These are phyloP conservation scores for Nymphalis c-album DNA, from an alignment of 2,888 invertebrate species.

Conservation along the genomic window DNA sequence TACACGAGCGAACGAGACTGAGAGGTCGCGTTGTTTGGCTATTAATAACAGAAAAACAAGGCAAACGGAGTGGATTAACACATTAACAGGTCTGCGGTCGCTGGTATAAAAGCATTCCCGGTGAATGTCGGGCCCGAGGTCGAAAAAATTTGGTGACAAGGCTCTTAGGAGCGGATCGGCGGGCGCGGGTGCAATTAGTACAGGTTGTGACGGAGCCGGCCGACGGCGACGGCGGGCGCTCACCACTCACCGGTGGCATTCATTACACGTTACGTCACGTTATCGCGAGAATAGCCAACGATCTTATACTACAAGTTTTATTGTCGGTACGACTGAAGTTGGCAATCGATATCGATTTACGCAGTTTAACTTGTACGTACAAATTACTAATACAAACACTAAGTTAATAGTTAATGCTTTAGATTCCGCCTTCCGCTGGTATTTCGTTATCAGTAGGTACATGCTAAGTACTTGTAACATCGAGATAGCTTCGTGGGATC, in stretches of 20 bases:
- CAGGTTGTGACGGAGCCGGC: slow-evolving; percentile 31
- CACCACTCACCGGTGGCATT: slow-evolving; percentile 12
- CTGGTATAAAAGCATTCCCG: slow-evolving; percentile 75
- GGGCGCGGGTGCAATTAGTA: slow-evolving; percentile 46
- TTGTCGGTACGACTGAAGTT: slow-evolving; percentile 13
- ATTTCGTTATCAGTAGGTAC: too few species aligned
- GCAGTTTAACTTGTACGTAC: not conserved
- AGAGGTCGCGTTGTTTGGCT: slow-evolving; percentile 60
- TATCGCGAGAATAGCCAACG: slow-evolving; percentile 3
- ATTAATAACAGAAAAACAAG: slow-evolving; percentile 71
- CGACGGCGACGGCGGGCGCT: not conserved
- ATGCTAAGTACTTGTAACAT: too few species aligned
- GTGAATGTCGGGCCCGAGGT: slow-evolving; percentile 51
- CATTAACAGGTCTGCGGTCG: slow-evolving; percentile 71
- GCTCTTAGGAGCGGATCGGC: slow-evolving; percentile 32
- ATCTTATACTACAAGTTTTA: slow-evolving; percentile 15
- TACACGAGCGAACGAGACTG: slow-evolving; percentile 48
- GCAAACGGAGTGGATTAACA: slow-evolving; percentile 76
- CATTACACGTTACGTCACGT: slow-evolving; percentile 23
- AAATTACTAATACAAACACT: not conserved
- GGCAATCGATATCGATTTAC: slow-evolving; percentile 3
- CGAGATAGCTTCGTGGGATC: too few species aligned
- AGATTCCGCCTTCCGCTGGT: not conserved
- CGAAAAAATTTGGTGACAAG: slow-evolving; percentile 56
- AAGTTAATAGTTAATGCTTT: not conserved